Base-by-base conservation (phyloP, 2,113 vertebrate genomes). In the Arenaria interpres region DNA sequence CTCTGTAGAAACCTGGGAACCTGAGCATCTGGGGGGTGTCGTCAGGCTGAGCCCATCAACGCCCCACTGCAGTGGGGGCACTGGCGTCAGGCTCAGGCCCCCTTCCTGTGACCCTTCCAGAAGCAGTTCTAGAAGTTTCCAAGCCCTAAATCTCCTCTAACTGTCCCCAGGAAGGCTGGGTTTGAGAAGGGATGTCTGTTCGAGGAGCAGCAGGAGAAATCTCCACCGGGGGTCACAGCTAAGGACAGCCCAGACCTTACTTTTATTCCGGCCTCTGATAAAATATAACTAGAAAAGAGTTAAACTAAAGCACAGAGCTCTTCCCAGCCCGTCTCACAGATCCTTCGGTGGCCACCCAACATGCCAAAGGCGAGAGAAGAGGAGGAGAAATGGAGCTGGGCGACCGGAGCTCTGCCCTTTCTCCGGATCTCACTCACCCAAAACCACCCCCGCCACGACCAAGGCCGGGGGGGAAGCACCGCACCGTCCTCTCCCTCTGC, bases 361-460 rank as follows among this genome's bases (percentile, higher is more conserved):
- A 3, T 12, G 43, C 88, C 64, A 35, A 50, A 48, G 63, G 39
- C 69, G 59, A 46, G 9, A 2, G 0, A 0, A 41, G 62, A 17
- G 20, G 8, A 43, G 51, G 16, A 63, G 57, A 24, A 32, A 9
- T 1, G 1, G 33, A 39, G 23, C 74, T 23, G 4, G 0, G 2
- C 32, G 2, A 4, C 8, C 13, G 25, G 3, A 35, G 51, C 37
- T 35, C 39, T 4, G 30, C 9, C 9, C 12, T 22, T 7, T 20
- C 54, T 27, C 18, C 35, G 2, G 24, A 6, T 16, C 54, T 50
- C 76, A 9, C 53, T 41, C 3, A 6, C 41, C 35, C 32, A 2
- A 35, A 8, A 53, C 14, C 48, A 3, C 43, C 7, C 17, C 43
- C 1, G 0, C 1, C 14, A 14, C 0, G 21, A 12, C 2, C 0